Evolutionary conservation across 2,797 vertebrate species (phyloP).

Genomic region (Phalanger gymnotis): DNA sequence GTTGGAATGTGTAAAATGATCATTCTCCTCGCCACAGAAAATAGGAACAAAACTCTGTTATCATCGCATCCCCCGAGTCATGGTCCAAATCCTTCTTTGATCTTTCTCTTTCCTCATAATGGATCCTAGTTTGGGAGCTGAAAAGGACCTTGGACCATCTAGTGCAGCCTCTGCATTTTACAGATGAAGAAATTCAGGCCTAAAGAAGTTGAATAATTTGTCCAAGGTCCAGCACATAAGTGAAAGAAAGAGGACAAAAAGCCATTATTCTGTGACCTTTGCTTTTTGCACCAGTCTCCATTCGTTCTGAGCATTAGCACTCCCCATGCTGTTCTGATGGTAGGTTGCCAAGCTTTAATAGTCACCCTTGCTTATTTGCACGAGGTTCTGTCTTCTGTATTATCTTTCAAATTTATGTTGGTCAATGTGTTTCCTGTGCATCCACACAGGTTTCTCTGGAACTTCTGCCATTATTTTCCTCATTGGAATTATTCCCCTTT

Average conservation of each 20-base stretch:
- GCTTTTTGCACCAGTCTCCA: not conserved
- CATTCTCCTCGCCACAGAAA: not conserved
- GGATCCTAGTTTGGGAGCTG: not conserved
- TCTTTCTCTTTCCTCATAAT: not conserved
- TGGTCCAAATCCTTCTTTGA: not conserved
- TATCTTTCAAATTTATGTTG: not conserved
- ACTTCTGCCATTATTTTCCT: not conserved
- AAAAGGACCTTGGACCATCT: not conserved
- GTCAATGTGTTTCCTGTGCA: not conserved
- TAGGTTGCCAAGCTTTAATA: not conserved
- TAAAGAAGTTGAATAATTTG: no score
- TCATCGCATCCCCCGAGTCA: not conserved
- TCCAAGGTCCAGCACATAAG: not conserved
- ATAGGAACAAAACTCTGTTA: not conserved
- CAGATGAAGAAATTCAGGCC: no score
- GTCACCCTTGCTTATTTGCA: not conserved
- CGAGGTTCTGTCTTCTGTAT: not conserved
- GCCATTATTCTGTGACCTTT: not conserved
- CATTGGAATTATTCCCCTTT: not conserved
- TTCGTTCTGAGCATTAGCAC: not conserved
- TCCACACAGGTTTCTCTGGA: not conserved
- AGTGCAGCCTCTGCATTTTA: not conserved
- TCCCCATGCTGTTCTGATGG: no score
- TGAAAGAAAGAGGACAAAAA: not conserved
- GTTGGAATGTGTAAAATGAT: not conserved